Percentiles rank a stretch among this genome's conserved stretches.
These are phyloP conservation scores for Cynodonichthys magdalenae DNA, from an alignment of 2,797 vertebrate genomes.

Conservation along the genomic window DNA sequence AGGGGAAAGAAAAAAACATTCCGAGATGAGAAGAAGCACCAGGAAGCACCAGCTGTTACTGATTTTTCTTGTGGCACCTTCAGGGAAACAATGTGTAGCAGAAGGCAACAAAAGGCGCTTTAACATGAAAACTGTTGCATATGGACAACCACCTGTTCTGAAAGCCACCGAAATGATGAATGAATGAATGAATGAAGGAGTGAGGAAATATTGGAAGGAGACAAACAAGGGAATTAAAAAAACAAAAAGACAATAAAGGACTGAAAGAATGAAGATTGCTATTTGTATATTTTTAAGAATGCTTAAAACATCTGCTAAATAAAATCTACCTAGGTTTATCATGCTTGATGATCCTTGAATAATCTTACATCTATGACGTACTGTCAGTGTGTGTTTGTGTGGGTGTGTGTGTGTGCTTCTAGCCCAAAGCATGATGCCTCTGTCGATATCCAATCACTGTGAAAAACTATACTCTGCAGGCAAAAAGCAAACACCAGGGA, in stretches of 20 bases:
- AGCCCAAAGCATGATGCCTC: constrained; percentile 58
- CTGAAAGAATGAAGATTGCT: not conserved
- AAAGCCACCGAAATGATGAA: constrained; percentile 5
- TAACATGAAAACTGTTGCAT: constrained; percentile 34
- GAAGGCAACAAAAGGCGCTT: constrained; percentile 22
- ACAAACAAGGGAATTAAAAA: too few relatives aligned
- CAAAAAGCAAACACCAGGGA: constrained; percentile 53
- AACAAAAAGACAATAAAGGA: not conserved
- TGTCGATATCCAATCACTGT: constrained; percentile 68
- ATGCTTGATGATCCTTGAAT: constrained; percentile 19
- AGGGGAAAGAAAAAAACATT: constrained; percentile 21
- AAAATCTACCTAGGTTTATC: not conserved
- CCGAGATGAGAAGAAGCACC: constrained; percentile 31
- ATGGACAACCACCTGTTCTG: constrained; percentile 13
- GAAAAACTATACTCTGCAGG: constrained; percentile 56
- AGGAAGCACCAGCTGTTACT: constrained; percentile 35
- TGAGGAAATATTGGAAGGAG: not conserved
- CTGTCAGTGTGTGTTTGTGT: not conserved
- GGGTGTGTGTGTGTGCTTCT: constrained; percentile 35
- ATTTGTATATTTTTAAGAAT: not conserved
- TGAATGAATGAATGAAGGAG: not conserved
- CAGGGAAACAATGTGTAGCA: constrained; percentile 29
- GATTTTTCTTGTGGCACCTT: constrained; percentile 39
- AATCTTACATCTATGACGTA: constrained; percentile 13
- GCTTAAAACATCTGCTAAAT: too few relatives aligned